Evolutionary conservation across 2,113 vertebrate genomes (phyloP).

Genomic region (Corythornis vintsioides): DNA sequence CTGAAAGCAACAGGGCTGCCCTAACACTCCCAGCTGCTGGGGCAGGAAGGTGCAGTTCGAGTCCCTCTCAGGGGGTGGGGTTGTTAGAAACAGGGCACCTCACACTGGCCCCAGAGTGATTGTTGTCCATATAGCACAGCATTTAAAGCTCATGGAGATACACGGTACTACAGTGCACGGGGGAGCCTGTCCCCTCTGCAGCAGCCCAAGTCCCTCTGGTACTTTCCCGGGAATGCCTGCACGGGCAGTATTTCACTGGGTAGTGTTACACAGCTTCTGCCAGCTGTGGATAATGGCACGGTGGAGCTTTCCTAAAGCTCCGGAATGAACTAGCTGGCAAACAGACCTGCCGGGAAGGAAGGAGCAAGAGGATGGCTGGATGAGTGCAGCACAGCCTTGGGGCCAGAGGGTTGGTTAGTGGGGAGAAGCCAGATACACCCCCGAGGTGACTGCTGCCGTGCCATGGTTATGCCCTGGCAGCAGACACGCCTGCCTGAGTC

Average conservation of each 20-base stretch:
- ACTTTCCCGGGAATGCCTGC: background rate
- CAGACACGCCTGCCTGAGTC: background rate
- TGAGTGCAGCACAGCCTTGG: accelerated
- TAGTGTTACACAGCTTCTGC: accelerated
- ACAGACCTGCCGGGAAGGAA: background rate
- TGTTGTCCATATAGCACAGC: background rate
- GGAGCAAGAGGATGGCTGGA: background rate
- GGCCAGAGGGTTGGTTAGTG: accelerated
- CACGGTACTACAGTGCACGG: accelerated
- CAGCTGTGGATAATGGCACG: accelerated
- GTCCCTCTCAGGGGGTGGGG: no score
- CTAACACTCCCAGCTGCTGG: accelerated
- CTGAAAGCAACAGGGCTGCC: background rate
- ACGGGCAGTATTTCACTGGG: accelerated
- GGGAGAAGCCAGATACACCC: background rate
- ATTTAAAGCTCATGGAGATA: background rate
- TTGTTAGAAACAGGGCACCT: background rate
- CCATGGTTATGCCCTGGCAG: accelerated
- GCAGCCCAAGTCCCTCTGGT: accelerated
- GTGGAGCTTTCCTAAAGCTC: background rate
- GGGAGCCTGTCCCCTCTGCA: background rate
- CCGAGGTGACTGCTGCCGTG: accelerated
- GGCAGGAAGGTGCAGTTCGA: background rate
- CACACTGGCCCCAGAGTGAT: accelerated
- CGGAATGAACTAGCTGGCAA: accelerated